A percentile compares a stretch with the other conserved stretches of the same genome.
Conservation (phyloP, 1,140 invertebrate genomes). For the Maniola jurtina region DNA sequence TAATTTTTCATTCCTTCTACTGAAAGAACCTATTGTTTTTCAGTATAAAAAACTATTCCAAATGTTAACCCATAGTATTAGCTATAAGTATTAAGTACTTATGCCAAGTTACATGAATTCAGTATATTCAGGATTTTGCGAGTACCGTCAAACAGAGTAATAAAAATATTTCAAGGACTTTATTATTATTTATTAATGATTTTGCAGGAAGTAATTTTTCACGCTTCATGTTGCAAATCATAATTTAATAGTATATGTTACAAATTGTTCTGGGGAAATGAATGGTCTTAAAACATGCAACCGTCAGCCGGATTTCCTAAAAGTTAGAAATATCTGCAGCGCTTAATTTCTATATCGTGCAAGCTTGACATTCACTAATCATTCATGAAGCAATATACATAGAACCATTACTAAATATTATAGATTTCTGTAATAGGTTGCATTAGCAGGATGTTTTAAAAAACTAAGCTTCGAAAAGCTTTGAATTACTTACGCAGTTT, state of each 20-base stretch:
- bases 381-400: constrained; percentile 14
- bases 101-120: too few relatives aligned
- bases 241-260: constrained; percentile 2
- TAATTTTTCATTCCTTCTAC: too few relatives aligned
- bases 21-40: too few relatives aligned
- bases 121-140: too few relatives aligned
- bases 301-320: constrained; percentile 12
- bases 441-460: constrained; percentile 2
- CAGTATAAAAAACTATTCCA: too few relatives aligned
- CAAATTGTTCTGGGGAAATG: constrained; percentile 1
- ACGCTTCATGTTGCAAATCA: neutral
- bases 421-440: constrained; percentile 20
- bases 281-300: constrained; percentile 12
- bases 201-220: neutral
- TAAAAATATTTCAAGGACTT: too few relatives aligned
- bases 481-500: too few relatives aligned
- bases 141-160: too few relatives aligned
- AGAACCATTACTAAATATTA: constrained; percentile 15
- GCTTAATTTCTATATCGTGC: constrained; percentile 6
- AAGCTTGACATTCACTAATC: constrained; percentile 19
- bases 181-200: too few relatives aligned
- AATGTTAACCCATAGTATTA: too few relatives aligned
- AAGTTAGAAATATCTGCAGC: neutral
- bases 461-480: too few relatives aligned
- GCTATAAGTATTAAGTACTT: too few relatives aligned